Evolutionary conservation across 2,888 invertebrate genomes (phyloP), one percentile per base, ranked within the genome.

Genomic region (Beris chalybata): DNA sequence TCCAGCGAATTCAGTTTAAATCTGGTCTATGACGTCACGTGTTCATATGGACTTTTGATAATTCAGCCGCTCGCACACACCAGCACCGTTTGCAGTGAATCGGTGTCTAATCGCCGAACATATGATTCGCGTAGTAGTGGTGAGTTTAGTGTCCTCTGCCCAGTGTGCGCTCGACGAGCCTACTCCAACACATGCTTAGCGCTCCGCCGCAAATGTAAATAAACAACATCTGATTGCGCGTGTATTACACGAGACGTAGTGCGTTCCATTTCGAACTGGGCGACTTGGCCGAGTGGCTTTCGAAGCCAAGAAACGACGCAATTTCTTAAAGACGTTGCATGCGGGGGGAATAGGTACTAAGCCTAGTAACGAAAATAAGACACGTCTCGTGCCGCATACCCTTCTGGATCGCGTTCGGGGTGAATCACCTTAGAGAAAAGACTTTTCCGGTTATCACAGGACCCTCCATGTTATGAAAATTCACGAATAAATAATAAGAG

Each of bases 391-490:
- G 55, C 13, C 13, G 38, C 2, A 4, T 32, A 43, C 13, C 55
- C 13, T 13, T 43, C 22, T 38, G 6, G 13, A 9, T 9, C 43
- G 5, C 5, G 15, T 38, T 61, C 15, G 38, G 61, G 61, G 61
- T 61, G 61, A 61, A 61, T 61, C 61, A 61, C 61, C 61, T 61
- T 38, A 29, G 52, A 32, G 13, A 13, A 56, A 43, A 43, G 56
- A 43, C 43, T 32, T 43, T 13, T 38, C 38, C 30, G n/a, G n/a
- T 56, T 38, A 7, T 38, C 9, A 38, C 38, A 9, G 38, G 7
- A 38, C 38, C 9, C 38, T 38, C 5, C 9, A 7, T 43, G 4
- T 43, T 38, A 11, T 5, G 31, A 31, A 30, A 4, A 38, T 43
- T n/a, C 15, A 56, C 43, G 30, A 30, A 54, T 12, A 55, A 44